phyloP scores from a whole-genome alignment of 2,797 vertebrate genomes.

The Coregonus sp. region DNA sequence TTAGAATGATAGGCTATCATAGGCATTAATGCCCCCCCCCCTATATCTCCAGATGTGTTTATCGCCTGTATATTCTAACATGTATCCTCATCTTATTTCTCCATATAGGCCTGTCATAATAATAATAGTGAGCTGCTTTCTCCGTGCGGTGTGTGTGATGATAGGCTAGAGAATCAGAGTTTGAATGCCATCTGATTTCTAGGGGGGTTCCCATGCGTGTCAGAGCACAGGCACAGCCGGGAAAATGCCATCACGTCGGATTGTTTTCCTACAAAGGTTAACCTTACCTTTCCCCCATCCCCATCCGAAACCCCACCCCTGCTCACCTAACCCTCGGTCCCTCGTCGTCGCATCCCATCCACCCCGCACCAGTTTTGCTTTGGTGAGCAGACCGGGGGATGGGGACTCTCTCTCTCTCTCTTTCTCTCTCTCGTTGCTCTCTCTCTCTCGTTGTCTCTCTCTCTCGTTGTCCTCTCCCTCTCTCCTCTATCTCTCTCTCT shows the following conservation, averaged over 20 bases:
- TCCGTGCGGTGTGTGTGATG: conserved; percentile 31
- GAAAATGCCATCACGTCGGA: conserved; percentile 76
- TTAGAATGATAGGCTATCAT: too few relatives aligned
- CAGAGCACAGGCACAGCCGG: conserved; percentile 40
- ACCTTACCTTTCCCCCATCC: conserved; percentile 55
- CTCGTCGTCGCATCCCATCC: neutral
- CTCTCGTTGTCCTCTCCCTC: neutral
- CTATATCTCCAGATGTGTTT: neutral
- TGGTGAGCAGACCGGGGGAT: neutral
- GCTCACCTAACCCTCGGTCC: conserved; percentile 32
- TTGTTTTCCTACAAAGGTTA: conserved; percentile 78
- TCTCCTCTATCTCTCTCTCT: too few relatives aligned
- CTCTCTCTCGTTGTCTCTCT: too few relatives aligned
- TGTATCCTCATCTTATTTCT: conserved; percentile 52
- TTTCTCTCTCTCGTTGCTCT: too few relatives aligned
- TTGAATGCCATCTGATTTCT: conserved; percentile 78
- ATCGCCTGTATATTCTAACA: neutral
- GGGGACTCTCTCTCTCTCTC: too few relatives aligned
- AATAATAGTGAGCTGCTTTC: conserved; percentile 50
- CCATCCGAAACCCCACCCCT: conserved; percentile 28
- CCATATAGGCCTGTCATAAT: conserved; percentile 2
- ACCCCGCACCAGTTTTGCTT: conserved; percentile 20
- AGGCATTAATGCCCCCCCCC: too few relatives aligned
- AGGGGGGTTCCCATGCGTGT: conserved; percentile 72
- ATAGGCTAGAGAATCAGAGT: conserved; percentile 70